Evolutionary conservation across 2,797 vertebrate species (phyloP), one percentile per base, ranked within the genome.

Genomic region (Mormyrops attenuatus): DNA sequence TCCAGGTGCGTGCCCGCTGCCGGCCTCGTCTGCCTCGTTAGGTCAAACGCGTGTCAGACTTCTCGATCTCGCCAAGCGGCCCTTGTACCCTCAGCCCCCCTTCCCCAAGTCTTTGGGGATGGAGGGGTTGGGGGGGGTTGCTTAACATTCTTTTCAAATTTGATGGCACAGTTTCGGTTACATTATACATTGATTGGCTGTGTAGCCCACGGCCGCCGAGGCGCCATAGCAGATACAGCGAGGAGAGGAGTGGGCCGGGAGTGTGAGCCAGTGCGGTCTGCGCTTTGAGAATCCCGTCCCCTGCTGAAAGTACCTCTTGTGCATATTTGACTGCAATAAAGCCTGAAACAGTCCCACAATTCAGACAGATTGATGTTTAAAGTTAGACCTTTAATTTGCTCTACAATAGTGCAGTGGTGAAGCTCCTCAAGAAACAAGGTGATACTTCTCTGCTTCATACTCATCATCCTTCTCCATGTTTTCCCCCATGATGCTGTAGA

Each of bases 1-100:
- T 99, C 98, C 91, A 98, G 98, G 98, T 99, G 92, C 89, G 22
- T 60, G 30, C 30, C 3, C 50, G 50, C 57, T 57, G 50, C 30
- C 82, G 82, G 82, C 82, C 82, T 87, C 85, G 50, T 34, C 85
- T 87, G 85, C 47, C 82, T 85, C 82, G 41, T 85, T 85, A 85
- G 66, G 41, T 85, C 82, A 85, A 50, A 85, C 44, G 82, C 82
- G 47, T 26, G 82, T 50, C 44, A 47, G 44, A 47, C 77, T 47
- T 82, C 77, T 69, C 30, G 66, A 69, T 69, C 66, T 34, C n/a
- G 84, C 47, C 38, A 44, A 44, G 34, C 73, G 38, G 73, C 34
- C 73, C 73, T 80, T 3, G 73, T 80, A 44, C 73, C 38, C 73
- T 80, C 73, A 44, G 7, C 73, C 38, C 73, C 17, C 69, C 55